Conservation (phyloP, 1,140 invertebrate species). For the Drosophila athabasca region DNA sequence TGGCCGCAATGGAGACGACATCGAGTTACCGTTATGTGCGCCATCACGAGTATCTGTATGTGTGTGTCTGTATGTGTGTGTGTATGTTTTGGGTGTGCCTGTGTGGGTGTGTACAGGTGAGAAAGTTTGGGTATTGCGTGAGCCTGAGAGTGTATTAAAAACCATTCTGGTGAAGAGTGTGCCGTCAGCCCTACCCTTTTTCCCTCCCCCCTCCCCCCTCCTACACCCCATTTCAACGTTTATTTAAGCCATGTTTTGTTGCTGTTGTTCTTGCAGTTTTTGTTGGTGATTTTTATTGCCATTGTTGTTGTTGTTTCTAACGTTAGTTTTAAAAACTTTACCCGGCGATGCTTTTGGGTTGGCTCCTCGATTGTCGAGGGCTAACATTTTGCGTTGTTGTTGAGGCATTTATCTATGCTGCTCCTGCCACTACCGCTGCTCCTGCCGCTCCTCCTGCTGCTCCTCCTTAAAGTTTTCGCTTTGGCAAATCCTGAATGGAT, state of each 20-base stretch:
- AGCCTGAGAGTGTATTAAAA: conserved; percentile 68
- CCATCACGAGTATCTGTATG: conserved; percentile 22
- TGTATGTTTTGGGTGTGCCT: conserved; percentile 2
- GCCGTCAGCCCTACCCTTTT: conserved; percentile 26
- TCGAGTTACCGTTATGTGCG: conserved; percentile 46
- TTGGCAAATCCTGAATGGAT: conserved; percentile 46
- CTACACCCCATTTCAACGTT: conserved; percentile 62
- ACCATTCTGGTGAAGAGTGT: conserved; percentile 54
- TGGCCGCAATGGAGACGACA: conserved; percentile 33
- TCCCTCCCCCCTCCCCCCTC: conserved; percentile 28
- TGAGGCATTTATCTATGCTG: conserved; percentile 63
- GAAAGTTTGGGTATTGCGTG: conserved; percentile 4
- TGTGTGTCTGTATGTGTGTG: conserved; percentile 7
- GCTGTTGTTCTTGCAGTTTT: conserved; percentile 39
- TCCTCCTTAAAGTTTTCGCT: conserved; percentile 40
- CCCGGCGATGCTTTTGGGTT: conserved; percentile 8
- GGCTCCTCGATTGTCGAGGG: conserved; percentile 57
- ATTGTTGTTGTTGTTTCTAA: conserved; percentile 45
- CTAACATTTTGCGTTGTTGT: conserved; percentile 53
- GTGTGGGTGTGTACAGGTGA: background rate
- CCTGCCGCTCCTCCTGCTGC: background rate
- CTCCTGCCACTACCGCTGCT: background rate
- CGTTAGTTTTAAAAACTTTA: conserved; percentile 71
- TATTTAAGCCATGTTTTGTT: conserved; percentile 39
- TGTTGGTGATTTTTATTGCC: conserved; percentile 68